These are phyloP conservation scores for Dermatemys mawii DNA, from an alignment of 2,113 vertebrate species.

Conservation along the genomic window DNA sequence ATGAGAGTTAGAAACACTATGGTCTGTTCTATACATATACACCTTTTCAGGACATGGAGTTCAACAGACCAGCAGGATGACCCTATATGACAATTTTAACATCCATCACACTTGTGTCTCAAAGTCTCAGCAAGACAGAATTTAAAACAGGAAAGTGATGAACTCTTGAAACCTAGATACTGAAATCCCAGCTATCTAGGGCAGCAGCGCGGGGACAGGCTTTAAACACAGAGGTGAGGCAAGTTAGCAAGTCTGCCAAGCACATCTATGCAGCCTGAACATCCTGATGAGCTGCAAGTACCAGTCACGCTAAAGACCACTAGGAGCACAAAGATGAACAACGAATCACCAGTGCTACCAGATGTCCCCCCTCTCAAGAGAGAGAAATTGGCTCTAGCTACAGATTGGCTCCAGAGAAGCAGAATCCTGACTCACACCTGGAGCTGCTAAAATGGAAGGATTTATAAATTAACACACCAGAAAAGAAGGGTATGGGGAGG, in stretches of 20 bases:
- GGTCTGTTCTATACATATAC: accelerated
- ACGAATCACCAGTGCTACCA: neutral
- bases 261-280: accelerated
- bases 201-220: accelerated
- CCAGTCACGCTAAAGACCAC: accelerated
- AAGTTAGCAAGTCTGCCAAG: neutral
- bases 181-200: neutral
- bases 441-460: neutral
- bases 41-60: accelerated
- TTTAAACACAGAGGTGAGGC: neutral
- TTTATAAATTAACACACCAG: neutral
- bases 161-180: neutral
- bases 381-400: neutral
- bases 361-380: neutral
- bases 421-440: neutral
- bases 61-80: accelerated
- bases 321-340: accelerated
- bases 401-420: conserved; percentile 4
- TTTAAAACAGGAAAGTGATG: neutral
- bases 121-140: conserved; percentile 32
- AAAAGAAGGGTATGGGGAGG: neutral
- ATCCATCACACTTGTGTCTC: neutral
- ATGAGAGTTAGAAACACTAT: accelerated
- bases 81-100: accelerated
- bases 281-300: neutral